Evolutionary conservation across 2,113 vertebrate species (phyloP).

Genomic region (Rissa tridactyla): DNA sequence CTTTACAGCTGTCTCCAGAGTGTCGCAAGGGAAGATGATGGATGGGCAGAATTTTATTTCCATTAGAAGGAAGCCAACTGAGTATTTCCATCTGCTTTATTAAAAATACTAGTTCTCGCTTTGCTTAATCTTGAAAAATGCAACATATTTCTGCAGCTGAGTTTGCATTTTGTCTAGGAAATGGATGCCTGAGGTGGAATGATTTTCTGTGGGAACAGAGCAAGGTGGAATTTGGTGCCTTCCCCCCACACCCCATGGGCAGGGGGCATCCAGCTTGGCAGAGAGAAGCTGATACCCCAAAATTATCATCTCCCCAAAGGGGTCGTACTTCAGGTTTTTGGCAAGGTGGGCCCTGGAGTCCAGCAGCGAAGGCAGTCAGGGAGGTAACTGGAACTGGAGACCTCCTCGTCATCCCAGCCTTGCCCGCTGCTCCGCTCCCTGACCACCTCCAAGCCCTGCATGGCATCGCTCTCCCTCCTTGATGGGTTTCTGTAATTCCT

Average conservation of each 20-base stretch:
- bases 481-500: background rate
- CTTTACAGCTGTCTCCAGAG: background rate
- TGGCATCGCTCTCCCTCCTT: background rate
- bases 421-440: background rate
- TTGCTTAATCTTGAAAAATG: constrained; percentile 35
- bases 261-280: background rate
- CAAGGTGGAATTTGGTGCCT: background rate
- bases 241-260: background rate
- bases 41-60: constrained; percentile 37
- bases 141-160: constrained; percentile 28
- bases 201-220: background rate
- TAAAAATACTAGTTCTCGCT: constrained; percentile 21
- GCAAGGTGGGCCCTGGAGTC: background rate
- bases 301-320: background rate
- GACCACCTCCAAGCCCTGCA: background rate
- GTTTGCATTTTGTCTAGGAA: constrained; percentile 13
- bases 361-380: background rate
- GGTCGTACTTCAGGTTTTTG: background rate
- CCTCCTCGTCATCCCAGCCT: background rate
- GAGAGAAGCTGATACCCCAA: background rate
- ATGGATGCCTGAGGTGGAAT: background rate
- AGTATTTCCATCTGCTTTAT: constrained; percentile 42
- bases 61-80: background rate
- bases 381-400: background rate
- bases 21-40: constrained; percentile 1